A percentile compares a stretch with the other conserved stretches of the same genome.
Evolutionary conservation across 2,113 vertebrate genomes (phyloP).

Genomic region (Probosciger aterrimus): DNA sequence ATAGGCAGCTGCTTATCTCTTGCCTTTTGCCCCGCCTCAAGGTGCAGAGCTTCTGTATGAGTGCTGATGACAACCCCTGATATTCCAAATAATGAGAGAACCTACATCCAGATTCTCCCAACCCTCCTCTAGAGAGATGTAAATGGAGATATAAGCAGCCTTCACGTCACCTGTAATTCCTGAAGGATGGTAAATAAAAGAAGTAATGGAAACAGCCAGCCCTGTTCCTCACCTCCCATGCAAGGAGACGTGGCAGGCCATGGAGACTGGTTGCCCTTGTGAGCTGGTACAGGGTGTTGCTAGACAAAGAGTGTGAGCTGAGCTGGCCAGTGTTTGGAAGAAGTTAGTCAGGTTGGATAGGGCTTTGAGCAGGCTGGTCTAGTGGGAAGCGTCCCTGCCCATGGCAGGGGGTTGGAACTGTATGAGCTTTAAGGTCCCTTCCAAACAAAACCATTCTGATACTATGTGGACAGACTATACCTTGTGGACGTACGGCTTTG

Average conservation of each 20-base stretch:
- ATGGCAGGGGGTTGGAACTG: not conserved
- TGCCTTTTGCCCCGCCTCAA: not conserved
- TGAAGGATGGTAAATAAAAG: not conserved
- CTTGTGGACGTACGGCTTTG: not conserved
- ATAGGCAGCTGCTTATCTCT: not conserved
- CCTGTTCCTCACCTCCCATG: not conserved
- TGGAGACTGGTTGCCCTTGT: not conserved
- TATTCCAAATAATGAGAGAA: not conserved
- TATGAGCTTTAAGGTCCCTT: not conserved
- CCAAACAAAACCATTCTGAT: not conserved
- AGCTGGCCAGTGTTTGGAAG: not conserved
- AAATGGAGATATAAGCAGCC: not conserved
- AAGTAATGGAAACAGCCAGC: not conserved
- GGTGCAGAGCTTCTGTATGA: not conserved
- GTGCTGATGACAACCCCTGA: not conserved
- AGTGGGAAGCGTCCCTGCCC: not conserved
- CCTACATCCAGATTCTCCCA: not conserved
- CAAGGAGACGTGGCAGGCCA: not conserved
- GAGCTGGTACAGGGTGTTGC: not conserved
- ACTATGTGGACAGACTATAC: rapidly evolving
- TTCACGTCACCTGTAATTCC: not conserved
- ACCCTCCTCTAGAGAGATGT: not conserved
- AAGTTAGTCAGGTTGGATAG: not conserved
- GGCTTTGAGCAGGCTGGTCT: not conserved
- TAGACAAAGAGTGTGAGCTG: not conserved